A percentile compares a stretch with the other conserved stretches of the same genome.
These are phyloP conservation scores for Lacanobia oleracea DNA, from an alignment of 2,888 invertebrate genomes.

Conservation along the genomic window DNA sequence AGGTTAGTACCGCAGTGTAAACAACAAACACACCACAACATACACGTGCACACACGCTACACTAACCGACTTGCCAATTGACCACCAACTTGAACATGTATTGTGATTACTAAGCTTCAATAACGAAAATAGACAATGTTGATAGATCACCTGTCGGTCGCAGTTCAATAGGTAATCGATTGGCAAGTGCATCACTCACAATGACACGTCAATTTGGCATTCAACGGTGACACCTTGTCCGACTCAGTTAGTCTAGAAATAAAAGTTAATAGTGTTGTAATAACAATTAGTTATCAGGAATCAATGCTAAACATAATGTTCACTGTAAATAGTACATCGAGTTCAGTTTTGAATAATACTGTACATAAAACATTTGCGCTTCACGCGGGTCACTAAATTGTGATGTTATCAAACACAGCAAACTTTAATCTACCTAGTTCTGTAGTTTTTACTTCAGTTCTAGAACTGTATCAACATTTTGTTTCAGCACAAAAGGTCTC, in stretches of 20 bases:
- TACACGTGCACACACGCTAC: slow-evolving; percentile 66
- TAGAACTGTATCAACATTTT: slow-evolving; percentile 79
- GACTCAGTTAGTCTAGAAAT: slow-evolving; percentile 45
- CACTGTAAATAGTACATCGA: slow-evolving; percentile 61
- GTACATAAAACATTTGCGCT: slow-evolving; percentile 65
- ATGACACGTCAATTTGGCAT: slow-evolving; percentile 72
- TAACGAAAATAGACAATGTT: slow-evolving; percentile 65
- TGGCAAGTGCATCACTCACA: slow-evolving; percentile 74
- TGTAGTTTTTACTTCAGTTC: slow-evolving; percentile 48
- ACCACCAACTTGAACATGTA: slow-evolving; percentile 55
- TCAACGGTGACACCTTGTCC: slow-evolving; percentile 65
- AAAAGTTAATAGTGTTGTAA: slow-evolving; percentile 45
- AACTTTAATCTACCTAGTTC: slow-evolving; percentile 35
- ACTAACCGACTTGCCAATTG: slow-evolving; percentile 72
- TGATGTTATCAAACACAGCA: slow-evolving; percentile 36
- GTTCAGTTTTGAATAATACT: slow-evolving; percentile 60
- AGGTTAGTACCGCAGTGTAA: slow-evolving; percentile 92
- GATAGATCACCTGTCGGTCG: slow-evolving; percentile 67
- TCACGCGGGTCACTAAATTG: slow-evolving; percentile 60
- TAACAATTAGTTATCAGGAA: slow-evolving; percentile 34
- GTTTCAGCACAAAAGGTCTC: slow-evolving; percentile 87
- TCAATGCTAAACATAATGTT: slow-evolving; percentile 38
- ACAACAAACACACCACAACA: slow-evolving; percentile 38
- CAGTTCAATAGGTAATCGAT: slow-evolving; percentile 69
- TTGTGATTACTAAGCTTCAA: slow-evolving; percentile 43